phyloP scores from a whole-genome alignment of 2,113 vertebrate genomes.

The Dasypus novemcinctus region DNA sequence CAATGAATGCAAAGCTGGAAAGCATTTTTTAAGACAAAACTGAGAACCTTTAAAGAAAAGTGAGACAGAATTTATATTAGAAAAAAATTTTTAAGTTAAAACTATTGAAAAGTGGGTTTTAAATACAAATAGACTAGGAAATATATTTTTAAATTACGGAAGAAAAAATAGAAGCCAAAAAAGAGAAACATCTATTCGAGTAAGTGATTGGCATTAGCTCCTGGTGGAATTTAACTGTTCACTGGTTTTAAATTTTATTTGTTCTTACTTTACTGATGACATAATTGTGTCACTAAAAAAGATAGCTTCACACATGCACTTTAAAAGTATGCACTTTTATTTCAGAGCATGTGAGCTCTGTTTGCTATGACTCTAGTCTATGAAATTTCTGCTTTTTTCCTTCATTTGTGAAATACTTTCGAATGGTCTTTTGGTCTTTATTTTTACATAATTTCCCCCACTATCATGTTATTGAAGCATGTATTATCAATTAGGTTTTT shows the following conservation, averaged over 20 bases:
- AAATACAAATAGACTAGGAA: not conserved
- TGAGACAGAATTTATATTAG: not conserved
- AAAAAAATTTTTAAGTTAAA: not conserved
- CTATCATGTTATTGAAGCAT: not conserved
- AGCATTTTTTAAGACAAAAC: not conserved
- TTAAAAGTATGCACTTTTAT: not conserved
- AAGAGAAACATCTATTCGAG: not conserved
- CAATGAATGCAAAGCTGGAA: not conserved
- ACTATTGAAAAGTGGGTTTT: not conserved
- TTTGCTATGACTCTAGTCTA: not conserved
- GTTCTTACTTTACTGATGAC: not conserved
- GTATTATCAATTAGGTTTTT: not conserved
- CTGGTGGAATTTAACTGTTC: not conserved
- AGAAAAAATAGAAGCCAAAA: not conserved
- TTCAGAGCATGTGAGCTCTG: not conserved
- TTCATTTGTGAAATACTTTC: not conserved
- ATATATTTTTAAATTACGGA: not conserved
- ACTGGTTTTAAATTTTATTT: not conserved
- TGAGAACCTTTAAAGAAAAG: not conserved
- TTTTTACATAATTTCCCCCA: not conserved
- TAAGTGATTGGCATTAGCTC: not conserved
- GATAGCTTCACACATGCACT: not conserved
- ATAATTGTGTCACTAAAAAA: not conserved
- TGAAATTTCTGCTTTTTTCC: not conserved
- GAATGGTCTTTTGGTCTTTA: not conserved